Evolutionary conservation across 1,140 invertebrate genomes (phyloP), one percentile per base, ranked within the genome.

Genomic region (Formica selysi): DNA sequence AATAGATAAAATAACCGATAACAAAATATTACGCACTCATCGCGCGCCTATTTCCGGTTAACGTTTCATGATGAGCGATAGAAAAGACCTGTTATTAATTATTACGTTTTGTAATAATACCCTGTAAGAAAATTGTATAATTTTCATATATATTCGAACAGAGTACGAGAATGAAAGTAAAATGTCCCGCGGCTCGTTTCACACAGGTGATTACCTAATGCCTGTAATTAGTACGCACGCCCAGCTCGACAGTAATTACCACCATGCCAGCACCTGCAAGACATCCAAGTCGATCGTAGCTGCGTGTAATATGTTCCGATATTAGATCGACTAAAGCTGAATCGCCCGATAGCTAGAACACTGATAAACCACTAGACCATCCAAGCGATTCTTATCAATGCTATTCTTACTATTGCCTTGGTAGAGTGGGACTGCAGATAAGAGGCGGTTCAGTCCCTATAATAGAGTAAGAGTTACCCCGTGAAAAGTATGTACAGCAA

Each of bases 121-220:
- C 51, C 26, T 22, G 67, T 59, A 83, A 61, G 73, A 83, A 54
- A 81, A 81, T 61, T 4, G 79, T n/a, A 10, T 51, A 32, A 83
- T 83, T 83, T 83, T 61, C 79, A 62, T 38, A 68, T 83, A 38
- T 22, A 61, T 32, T 61, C 79, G 38, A 48, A 54, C 38, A 26
- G 38, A 26, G 38, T 41, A 19, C 51, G 67, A 59, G 54, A 83
- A 83, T 29, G 79, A 83, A 83, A 74, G 79, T 81, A 71, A 81
- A 71, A 73, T 26, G 67, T 73, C 79, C 67, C 68, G 48, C 4
- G 68, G 22, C 62, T 48, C n/a, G 80, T 29, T 64, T 64, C 44
- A 51, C 59, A 51, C 73, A 16, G 11, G 5, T 76, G 73, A 65
- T 85, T 85, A 85, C 76, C 73, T 65, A 85, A 85, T 65, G 73